A percentile compares a stretch with the other conserved stretches of the same genome.
phyloP scores from a whole-genome alignment of 2,888 invertebrate species.

The Smittia aterrima region DNA sequence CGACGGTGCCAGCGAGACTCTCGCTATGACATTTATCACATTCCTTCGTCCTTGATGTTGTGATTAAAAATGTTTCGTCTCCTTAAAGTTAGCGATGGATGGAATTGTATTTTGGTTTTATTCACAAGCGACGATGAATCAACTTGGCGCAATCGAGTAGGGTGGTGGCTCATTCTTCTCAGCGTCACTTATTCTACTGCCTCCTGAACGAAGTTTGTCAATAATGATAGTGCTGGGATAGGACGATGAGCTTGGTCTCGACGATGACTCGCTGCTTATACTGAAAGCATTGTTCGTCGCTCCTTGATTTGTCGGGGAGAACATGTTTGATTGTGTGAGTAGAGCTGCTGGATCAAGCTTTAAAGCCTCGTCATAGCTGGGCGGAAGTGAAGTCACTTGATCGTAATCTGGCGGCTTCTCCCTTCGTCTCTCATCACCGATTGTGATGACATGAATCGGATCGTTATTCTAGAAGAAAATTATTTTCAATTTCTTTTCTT shows the following conservation, averaged over 20 bases:
- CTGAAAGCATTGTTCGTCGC: slow-evolving; percentile 29
- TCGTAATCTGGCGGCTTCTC: slow-evolving; percentile 74
- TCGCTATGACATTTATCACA: no score
- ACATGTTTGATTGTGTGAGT: slow-evolving; percentile 47
- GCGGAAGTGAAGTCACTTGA: slow-evolving; percentile 64
- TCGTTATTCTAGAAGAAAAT: slow-evolving; percentile 59
- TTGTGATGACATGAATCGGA: slow-evolving; percentile 65
- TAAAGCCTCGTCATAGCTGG: slow-evolving; percentile 71
- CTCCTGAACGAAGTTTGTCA: slow-evolving; percentile 10
- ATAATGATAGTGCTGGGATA: slow-evolving; percentile 29
- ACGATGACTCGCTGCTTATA: slow-evolving; percentile 20
- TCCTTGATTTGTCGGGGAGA: background rate
- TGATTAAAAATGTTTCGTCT: background rate
- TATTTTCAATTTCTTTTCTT: background rate
- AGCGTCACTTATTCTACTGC: background rate
- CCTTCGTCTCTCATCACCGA: slow-evolving; percentile 59
- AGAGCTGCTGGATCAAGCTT: slow-evolving; percentile 64
- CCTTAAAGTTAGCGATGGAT: slow-evolving; percentile 10
- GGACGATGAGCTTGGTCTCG: background rate
- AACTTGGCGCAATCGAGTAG: slow-evolving; percentile 25
- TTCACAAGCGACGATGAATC: slow-evolving; percentile 19
- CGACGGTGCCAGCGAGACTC: no score
- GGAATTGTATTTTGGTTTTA: slow-evolving; percentile 23
- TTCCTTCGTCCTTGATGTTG: no score
- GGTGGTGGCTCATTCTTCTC: slow-evolving; percentile 23